Conservation (phyloP, 2,113 vertebrate genomes). For the Xenopus laevis region DNA sequence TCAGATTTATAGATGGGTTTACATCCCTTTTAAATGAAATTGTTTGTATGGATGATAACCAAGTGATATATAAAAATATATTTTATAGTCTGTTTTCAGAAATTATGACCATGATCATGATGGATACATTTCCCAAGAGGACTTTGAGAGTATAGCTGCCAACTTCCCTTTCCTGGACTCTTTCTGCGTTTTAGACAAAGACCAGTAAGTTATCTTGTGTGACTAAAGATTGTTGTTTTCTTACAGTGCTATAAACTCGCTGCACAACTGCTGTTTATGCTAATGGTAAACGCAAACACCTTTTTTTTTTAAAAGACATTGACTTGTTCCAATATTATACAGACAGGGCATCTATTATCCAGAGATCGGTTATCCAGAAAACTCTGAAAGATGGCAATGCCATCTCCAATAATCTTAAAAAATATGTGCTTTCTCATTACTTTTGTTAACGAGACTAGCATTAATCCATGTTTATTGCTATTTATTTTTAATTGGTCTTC, state of each 20-base stretch:
- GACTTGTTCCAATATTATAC: too few relatives aligned
- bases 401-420: too few relatives aligned
- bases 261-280: neutral
- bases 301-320: neutral
- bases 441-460: too few relatives aligned
- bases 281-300: neutral
- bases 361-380: too few relatives aligned
- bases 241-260: neutral
- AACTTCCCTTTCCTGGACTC: slow-evolving; percentile 97
- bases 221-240: slow-evolving; percentile 7
- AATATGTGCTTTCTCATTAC: too few relatives aligned
- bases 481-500: too few relatives aligned
- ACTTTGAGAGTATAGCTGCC: slow-evolving; percentile 93
- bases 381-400: too few relatives aligned
- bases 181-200: slow-evolving; percentile 95
- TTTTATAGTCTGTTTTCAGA: slow-evolving; percentile 89
- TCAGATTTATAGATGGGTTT: too few relatives aligned
- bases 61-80: slow-evolving; percentile 23
- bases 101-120: slow-evolving; percentile 95
- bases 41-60: too few relatives aligned
- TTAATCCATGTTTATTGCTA: too few relatives aligned
- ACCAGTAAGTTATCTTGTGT: slow-evolving; percentile 79
- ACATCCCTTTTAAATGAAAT: too few relatives aligned
- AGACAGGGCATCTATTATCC: too few relatives aligned
- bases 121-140: slow-evolving; percentile 94